phyloP scores from a whole-genome alignment of 2,113 vertebrate genomes.

The Melanerpes formicivorus region DNA sequence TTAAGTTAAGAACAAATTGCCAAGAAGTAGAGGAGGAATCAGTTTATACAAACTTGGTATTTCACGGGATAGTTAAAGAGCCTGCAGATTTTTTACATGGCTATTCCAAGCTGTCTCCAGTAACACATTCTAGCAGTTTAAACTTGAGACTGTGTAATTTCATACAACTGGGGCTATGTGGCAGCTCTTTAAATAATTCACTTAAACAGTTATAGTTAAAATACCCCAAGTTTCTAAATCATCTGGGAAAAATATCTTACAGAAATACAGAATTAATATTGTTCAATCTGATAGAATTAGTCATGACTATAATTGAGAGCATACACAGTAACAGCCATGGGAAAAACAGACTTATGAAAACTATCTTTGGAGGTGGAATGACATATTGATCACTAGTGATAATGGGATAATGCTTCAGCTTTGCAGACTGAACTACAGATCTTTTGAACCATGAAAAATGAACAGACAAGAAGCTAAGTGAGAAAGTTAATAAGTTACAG shows the following conservation, averaged over 20 bases:
- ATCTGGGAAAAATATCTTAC: not conserved
- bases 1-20: not conserved
- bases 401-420: constrained; percentile 42
- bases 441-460: constrained; percentile 39
- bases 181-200: constrained; percentile 16
- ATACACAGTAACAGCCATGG: not conserved
- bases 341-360: constrained; percentile 34
- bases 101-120: not conserved
- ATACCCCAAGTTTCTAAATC: not conserved
- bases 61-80: not conserved
- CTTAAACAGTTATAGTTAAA: not conserved
- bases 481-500: constrained; percentile 15
- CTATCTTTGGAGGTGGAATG: constrained; percentile 47
- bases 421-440: not conserved
- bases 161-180: not conserved
- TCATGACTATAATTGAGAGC: constrained; percentile 43
- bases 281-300: constrained; percentile 39
- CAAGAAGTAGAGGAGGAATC: not conserved
- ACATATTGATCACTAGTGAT: constrained; percentile 48
- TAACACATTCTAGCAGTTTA: not conserved
- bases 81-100: not conserved
- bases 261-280: not conserved
- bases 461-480: constrained; percentile 5
- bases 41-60: not conserved
- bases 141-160: not conserved